Evolutionary conservation across 2,113 vertebrate genomes (phyloP).

Genomic region (Malaclemys terrapin): DNA sequence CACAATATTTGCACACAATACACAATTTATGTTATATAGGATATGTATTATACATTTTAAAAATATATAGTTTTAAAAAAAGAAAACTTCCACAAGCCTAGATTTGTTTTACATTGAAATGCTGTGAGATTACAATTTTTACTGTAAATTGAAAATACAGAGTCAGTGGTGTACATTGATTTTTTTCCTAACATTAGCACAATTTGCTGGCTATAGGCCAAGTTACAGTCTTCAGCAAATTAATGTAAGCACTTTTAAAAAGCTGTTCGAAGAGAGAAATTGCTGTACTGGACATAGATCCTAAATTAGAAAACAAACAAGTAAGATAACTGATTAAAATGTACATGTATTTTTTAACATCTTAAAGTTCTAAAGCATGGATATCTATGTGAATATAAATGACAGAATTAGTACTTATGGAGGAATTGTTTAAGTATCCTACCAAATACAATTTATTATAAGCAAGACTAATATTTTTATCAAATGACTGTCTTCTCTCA

Average conservation of each 20-base stretch:
- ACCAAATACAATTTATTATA: not conserved
- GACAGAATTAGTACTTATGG: not conserved
- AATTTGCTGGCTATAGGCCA: not conserved
- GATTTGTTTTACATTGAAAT: not conserved
- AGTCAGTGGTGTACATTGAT: not conserved
- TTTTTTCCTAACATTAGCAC: not conserved
- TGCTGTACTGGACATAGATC: not conserved
- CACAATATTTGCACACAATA: too few relatives aligned
- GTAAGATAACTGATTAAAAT: not conserved
- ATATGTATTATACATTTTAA: not conserved
- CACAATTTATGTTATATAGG: too few relatives aligned
- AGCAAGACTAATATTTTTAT: not conserved
- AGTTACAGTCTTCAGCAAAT: not conserved
- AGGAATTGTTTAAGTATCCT: not conserved
- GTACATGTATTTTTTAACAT: not conserved
- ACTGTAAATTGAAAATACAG: not conserved
- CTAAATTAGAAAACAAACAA: not conserved
- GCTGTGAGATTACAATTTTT: not conserved
- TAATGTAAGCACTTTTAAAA: not conserved
- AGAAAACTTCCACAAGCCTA: not conserved
- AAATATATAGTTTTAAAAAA: not conserved
- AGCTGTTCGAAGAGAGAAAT: not conserved
- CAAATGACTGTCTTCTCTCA: slow-evolving; percentile 29
- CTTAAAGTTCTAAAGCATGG: not conserved
- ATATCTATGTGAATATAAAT: not conserved